These are phyloP conservation scores for Melanchra persicariae DNA, from an alignment of 2,888 invertebrate species.

Conservation along the genomic window DNA sequence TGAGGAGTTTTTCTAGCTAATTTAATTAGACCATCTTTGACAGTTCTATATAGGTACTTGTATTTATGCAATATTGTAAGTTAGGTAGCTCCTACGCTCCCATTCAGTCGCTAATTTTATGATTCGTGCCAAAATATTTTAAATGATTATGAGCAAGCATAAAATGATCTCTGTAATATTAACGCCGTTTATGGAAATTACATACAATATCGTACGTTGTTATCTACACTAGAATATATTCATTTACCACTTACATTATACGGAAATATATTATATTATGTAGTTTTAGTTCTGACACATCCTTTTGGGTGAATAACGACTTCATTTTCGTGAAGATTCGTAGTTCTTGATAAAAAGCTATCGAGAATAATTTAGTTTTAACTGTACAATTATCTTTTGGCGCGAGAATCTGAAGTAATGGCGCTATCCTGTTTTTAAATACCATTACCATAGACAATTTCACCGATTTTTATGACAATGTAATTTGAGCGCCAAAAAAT, in stretches of 20 bases:
- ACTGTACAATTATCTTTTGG: not conserved
- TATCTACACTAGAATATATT: slow-evolving; percentile 47
- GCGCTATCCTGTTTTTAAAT: not conserved
- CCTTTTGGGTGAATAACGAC: slow-evolving; percentile 32
- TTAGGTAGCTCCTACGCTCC: slow-evolving; percentile 25
- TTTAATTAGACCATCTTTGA: not conserved
- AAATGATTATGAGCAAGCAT: slow-evolving; percentile 55
- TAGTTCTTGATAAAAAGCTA: not conserved
- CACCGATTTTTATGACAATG: not conserved
- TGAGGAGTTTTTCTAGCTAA: not conserved
- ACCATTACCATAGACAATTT: not conserved
- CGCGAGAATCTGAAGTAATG: not conserved
- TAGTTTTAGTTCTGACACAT: slow-evolving; percentile 25
- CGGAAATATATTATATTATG: slow-evolving; percentile 30
- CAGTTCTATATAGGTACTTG: not conserved
- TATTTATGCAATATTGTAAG: slow-evolving; percentile 15
- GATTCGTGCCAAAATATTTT: slow-evolving; percentile 65
- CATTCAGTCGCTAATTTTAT: slow-evolving; percentile 54
- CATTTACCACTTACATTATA: slow-evolving; percentile 45
- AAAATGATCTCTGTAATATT: slow-evolving; percentile 64
- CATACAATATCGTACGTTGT: slow-evolving; percentile 35
- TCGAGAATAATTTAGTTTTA: not conserved
- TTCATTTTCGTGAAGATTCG: slow-evolving; percentile 4
- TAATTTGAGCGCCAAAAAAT: not conserved
- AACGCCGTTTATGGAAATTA: slow-evolving; percentile 31